Base-by-base conservation (phyloP, 2,113 vertebrate species). In the Heterochromis multidens region DNA sequence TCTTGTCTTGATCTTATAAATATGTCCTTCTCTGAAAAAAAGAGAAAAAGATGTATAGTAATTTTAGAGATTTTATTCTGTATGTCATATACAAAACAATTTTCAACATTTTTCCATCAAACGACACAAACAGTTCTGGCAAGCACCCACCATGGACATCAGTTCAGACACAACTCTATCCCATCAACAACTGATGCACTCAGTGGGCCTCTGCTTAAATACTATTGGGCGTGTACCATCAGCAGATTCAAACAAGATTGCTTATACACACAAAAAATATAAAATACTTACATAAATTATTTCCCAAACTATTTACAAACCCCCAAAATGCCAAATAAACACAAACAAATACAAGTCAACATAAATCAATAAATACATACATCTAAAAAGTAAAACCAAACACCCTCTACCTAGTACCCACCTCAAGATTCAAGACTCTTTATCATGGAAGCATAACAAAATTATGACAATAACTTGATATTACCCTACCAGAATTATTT, bases 11-110 rank as follows among this genome's bases (percentile, higher is more conserved):
- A 49, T 61, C 77, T 89, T n/a, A 33, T 59, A 81, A 92, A 96
- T 1, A 95, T 35, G 6, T 97, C 96, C 0, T 77, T 59, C 31
- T 92, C 96, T 97, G 88, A 57, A 37, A 43, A 35, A 13, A 11
- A 33, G 21, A 14, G 3, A 29, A 60, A 21, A 78, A 62, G 0
- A 57, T 10, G 57, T 19, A 7, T 40, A 7, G 10, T 23, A 2
- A 31, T 27, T 59, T 82, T 10, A 46, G 7, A 31, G 43, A 59
- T 57, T 19, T 49, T 58, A 14, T 29, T 25, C 35, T 21, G 12
- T 16, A 9, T 40, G 8, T 46, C 12, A 46, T 40, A 46, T 49
- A 16, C 46, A 17, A 16, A 49, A 49, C 46, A 37, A 35, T n/a
- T n/a, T n/a, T n/a, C n/a, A n/a, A n/a, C n/a, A n/a, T n/a, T n/a